Base-by-base conservation (phyloP, 2,113 vertebrate genomes). In the Carassius carassius region DNA sequence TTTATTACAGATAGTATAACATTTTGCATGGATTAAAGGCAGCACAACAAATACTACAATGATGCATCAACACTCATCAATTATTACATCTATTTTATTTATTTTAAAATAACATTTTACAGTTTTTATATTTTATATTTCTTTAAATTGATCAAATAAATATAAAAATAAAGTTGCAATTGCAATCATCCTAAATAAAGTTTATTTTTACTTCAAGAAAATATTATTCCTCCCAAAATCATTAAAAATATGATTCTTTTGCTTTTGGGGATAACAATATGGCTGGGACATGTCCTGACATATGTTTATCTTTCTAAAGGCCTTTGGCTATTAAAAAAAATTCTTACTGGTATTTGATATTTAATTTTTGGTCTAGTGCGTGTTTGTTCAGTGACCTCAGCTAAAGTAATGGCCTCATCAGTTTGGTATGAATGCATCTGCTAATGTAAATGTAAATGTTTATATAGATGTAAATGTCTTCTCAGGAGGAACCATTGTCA, bases 401-500 rank as follows among this genome's bases (percentile, higher is more conserved):
- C 25, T 35, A 81, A 29, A 67, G 58, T 81, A 81, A 82, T 14
- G 49, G 47, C 47, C 8, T n/a, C 80, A 82, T 72, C 65, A 70
- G 8, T 23, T 32, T 32, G 41, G 16, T 67, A 35, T 49, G 78
- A 69, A 32, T 62, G 3, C 21, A 44, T 47, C 37, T 63, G 74
- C 56, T 77, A 17, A 72, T 67, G n/a, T 70, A 77, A 62, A 76
- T 84, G 25, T 41, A 70, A 56, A 81, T 65, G 60, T 49, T 25
- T 16, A 67, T 65, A 44, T 47, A 63, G 8, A 81, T 82, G 81
- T 58, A 82, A 82, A 82, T 72, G 32, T 23, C 11, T 1, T 41
- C 81, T 58, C 80, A 10, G 19, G 65, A 56, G 65, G 47, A 72
- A 4, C 47, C 32, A 82, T 82, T 82, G 67, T 82, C 49, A 82